Conservation (phyloP, 2,888 invertebrate species). For the Netelia inedita region DNA sequence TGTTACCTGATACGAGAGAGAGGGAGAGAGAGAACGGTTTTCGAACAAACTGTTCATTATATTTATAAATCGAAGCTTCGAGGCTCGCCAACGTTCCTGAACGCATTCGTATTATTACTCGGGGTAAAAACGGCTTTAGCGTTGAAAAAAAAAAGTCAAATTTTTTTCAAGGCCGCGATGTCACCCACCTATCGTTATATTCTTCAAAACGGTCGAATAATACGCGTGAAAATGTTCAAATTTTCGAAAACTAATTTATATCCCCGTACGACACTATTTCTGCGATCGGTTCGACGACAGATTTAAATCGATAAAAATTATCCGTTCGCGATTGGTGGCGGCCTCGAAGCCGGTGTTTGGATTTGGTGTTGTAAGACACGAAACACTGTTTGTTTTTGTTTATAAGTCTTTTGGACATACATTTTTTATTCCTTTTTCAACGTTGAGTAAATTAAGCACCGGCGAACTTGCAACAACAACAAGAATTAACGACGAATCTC, state of each 20-base stretch:
- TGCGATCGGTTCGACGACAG: not conserved
- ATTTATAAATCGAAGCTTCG: slow-evolving; percentile 34
- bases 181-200: not conserved
- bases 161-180: not conserved
- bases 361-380: slow-evolving; percentile 24
- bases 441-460: not conserved
- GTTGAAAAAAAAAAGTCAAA: not conserved
- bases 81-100: slow-evolving; percentile 36
- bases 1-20: not conserved
- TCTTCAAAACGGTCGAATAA: not conserved
- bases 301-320: not conserved
- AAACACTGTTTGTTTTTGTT: slow-evolving; percentile 39
- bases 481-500: slow-evolving; percentile 2
- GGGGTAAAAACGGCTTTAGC: no score
- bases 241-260: not conserved
- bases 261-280: not conserved
- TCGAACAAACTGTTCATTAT: slow-evolving; percentile 28
- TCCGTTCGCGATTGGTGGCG: slow-evolving; percentile 2
- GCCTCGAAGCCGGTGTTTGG: slow-evolving; percentile 53
- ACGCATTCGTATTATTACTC: not conserved
- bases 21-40: slow-evolving; percentile 35
- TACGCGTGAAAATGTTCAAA: not conserved
- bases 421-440: slow-evolving; percentile 34
- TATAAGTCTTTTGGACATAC: slow-evolving; percentile 33
- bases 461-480: slow-evolving; percentile 3